These are phyloP conservation scores for Ophion obscuratus DNA, from an alignment of 2,888 invertebrate species.

Conservation along the genomic window DNA sequence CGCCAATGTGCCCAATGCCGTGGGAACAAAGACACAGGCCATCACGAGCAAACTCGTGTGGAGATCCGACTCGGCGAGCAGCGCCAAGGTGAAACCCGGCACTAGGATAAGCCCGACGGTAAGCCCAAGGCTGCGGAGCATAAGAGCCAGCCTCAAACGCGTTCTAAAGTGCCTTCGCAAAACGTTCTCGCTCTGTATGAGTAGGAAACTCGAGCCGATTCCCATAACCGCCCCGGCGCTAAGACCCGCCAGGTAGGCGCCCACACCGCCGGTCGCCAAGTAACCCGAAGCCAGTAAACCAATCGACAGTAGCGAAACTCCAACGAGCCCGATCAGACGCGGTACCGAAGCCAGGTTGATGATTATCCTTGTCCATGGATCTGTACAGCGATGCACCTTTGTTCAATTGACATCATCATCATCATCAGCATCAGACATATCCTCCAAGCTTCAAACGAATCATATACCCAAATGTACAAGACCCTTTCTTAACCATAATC, in stretches of 20 bases:
- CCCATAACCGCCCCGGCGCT: constrained; percentile 81
- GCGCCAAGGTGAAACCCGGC: constrained; percentile 72
- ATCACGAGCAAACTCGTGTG: constrained; percentile 75
- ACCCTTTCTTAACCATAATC: no score
- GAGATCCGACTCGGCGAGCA: constrained; percentile 70
- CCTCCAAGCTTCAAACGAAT: no score
- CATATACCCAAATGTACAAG: no score
- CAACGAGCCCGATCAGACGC: constrained; percentile 77
- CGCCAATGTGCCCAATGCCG: constrained; percentile 73
- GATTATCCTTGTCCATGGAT: constrained; percentile 87
- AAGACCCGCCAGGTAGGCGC: constrained; percentile 78
- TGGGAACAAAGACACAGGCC: constrained; percentile 75
- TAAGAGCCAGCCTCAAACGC: constrained; percentile 72
- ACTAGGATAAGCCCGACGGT: constrained; percentile 74
- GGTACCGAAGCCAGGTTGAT: constrained; percentile 82
- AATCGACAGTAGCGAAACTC: constrained; percentile 75
- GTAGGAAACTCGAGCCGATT: constrained; percentile 78
- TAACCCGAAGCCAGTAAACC: constrained; percentile 79
- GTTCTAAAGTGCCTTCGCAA: constrained; percentile 75
- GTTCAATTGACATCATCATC: constrained; percentile 56
- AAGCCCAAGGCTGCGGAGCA: constrained; percentile 73
- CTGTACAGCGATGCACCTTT: constrained; percentile 78
- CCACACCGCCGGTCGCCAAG: constrained; percentile 79
- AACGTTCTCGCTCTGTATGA: constrained; percentile 75
- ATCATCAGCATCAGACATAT: neutral